Evolutionary conservation across 2,797 vertebrate genomes (phyloP), one percentile per base, ranked within the genome.

Genomic region (Arnoldichthys spilopterus): DNA sequence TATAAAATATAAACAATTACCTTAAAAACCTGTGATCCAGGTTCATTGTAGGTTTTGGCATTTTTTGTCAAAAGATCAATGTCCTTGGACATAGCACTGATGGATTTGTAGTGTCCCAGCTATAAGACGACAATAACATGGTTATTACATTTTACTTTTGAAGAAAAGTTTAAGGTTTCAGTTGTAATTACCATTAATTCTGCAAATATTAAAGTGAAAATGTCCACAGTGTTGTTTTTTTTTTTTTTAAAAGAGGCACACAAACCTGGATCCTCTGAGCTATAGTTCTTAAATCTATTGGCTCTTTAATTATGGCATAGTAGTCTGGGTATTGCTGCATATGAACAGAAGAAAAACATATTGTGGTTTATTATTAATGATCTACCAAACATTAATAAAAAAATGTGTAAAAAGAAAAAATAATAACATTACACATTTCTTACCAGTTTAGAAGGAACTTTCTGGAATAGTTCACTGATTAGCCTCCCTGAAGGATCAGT

Each of bases 11-110:
- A 69, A 37, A 12, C 11, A 24, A 43, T 83, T 87, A 99, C 98
- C 96, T 99, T 99, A 86, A 99, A 99, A 83, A 99, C 96, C 92
- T 99, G 98, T 87, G 98, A 99, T 89, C 98, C 98, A 86, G 98
- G 98, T 88, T 99, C 98, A 82, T 99, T 99, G 85, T 99, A 99
- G 2, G 95, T 97, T 96, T 98, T 99, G 90, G 98, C 98, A 93
- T 99, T 99, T 94, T 98, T 99, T 89, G 96, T 92, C 89, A 99
- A 92, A 73, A 98, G 94, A 90, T 99, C 98, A 85, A 99, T 90
- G 76, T 99, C 98, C 93, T 98, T 98, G 74, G 96, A 95, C 97
- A 99, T 99, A 69, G 95, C 94, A 86, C 91, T 96, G 89, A 99
- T 92, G 90, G 94, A 97, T 94, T 98, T 99, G 71, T 99, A 99